phyloP scores from a whole-genome alignment of 2,888 invertebrate species.

The Leptopilina myrica region DNA sequence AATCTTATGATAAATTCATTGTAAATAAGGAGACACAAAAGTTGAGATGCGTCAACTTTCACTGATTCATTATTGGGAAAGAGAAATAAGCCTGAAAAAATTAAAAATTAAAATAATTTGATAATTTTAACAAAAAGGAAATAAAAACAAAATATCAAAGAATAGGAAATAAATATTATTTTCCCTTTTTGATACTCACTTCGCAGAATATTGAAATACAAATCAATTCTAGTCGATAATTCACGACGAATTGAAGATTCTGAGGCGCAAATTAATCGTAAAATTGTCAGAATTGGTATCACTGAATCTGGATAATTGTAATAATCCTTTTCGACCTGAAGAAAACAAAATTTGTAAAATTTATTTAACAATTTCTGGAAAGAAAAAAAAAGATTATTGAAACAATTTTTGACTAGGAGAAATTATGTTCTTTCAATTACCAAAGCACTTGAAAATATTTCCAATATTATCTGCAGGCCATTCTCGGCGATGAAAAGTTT shows the following conservation, averaged over 20 bases:
- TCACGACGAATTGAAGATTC: conserved; percentile 79
- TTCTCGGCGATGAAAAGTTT: conserved; percentile 80
- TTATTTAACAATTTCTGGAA: no score
- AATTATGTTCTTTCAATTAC: conserved; percentile 57
- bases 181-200: conserved; percentile 68
- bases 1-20: conserved; percentile 73
- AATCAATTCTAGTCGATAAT: conserved; percentile 77
- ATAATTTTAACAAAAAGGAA: conserved; percentile 37
- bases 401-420: neutral
- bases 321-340: conserved; percentile 76
- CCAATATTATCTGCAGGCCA: conserved; percentile 78
- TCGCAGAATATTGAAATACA: conserved; percentile 77
- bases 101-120: conserved; percentile 22
- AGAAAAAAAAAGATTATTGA: neutral
- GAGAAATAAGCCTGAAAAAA: conserved; percentile 77
- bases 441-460: conserved; percentile 77
- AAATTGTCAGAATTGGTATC: conserved; percentile 77
- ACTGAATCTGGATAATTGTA: conserved; percentile 78
- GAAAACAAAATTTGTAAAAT: no score
- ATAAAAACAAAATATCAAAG: conserved; percentile 33
- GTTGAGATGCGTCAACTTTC: conserved; percentile 77
- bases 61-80: conserved; percentile 79
- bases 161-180: conserved; percentile 19
- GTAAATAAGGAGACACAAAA: conserved; percentile 78
- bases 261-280: conserved; percentile 78